Evolutionary conservation across 2,797 vertebrate genomes (phyloP).

Genomic region (Eulemur mongoz): DNA sequence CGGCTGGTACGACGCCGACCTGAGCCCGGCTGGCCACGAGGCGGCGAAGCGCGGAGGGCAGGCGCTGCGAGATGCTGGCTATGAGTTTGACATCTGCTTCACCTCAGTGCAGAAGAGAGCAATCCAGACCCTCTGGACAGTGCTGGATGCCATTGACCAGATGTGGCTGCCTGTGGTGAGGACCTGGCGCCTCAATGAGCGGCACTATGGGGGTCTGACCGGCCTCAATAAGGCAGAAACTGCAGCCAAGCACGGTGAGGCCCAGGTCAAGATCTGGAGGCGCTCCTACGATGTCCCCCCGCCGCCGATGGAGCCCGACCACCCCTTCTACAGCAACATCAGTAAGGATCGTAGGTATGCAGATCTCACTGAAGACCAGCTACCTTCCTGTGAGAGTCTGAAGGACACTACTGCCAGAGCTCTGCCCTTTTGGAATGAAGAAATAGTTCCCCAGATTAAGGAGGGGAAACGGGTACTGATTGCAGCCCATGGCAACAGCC

Average conservation of each 20-base stretch:
- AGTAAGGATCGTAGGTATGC: conserved; percentile 97
- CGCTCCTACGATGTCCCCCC: conserved; percentile 94
- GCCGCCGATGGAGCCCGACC: conserved; percentile 93
- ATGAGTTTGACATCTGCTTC: conserved; percentile 97
- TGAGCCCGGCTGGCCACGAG: too few species aligned
- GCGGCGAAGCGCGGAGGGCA: too few species aligned
- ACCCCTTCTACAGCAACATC: conserved; percentile 93
- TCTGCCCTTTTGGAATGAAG: conserved; percentile 96
- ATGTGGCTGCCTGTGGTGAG: conserved; percentile 97
- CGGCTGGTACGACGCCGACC: too few species aligned
- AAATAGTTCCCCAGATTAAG: conserved; percentile 96
- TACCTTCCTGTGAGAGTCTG: conserved; percentile 95
- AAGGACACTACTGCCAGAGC: conserved; percentile 98
- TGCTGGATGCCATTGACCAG: conserved; percentile 95
- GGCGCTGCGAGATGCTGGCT: conserved; percentile 96
- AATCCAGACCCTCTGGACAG: conserved; percentile 95
- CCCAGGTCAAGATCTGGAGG: conserved; percentile 98
- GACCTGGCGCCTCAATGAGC: conserved; percentile 96
- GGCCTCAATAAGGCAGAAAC: conserved; percentile 98
- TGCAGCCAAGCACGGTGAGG: conserved; percentile 95
- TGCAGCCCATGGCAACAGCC: conserved; percentile 96
- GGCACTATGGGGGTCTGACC: conserved; percentile 96
- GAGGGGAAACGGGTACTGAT: conserved; percentile 96
- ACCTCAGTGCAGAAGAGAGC: conserved; percentile 97
- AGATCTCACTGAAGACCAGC: conserved; percentile 94